These are phyloP conservation scores for Prunella fulvescens DNA, from an alignment of 2,113 vertebrate genomes.

Conservation along the genomic window DNA sequence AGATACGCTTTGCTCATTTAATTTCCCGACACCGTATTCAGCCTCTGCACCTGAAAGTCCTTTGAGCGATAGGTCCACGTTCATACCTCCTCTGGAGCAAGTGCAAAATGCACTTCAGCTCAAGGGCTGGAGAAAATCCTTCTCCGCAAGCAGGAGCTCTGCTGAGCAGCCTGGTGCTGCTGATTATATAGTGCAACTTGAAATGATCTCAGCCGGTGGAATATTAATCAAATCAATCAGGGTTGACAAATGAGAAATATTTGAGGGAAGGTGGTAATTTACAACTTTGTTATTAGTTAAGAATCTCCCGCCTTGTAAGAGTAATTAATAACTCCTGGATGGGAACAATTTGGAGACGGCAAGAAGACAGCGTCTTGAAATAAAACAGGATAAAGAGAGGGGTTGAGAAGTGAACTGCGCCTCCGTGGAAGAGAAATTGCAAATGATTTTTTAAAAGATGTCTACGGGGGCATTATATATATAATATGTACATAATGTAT, in stretches of 20 bases:
- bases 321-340: constrained; percentile 77
- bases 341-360: constrained; percentile 65
- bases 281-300: constrained; percentile 83
- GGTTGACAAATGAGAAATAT: constrained; percentile 80
- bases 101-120: background rate
- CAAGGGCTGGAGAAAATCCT: background rate
- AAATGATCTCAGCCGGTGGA: constrained; percentile 66
- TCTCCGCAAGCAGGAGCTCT: background rate
- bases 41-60: background rate
- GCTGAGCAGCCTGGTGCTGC: constrained; percentile 10
- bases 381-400: constrained; percentile 45
- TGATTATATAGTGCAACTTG: constrained; percentile 44
- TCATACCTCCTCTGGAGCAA: background rate
- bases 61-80: background rate
- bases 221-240: constrained; percentile 77
- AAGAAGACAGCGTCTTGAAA: constrained; percentile 27
- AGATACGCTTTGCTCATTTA: background rate
- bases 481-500: background rate
- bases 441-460: constrained; percentile 35
- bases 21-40: background rate
- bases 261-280: constrained; percentile 75
- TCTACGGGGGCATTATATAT: background rate
- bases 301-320: constrained; percentile 72
- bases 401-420: constrained; percentile 8
- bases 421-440: constrained; percentile 40